These are phyloP conservation scores for Charanyca ferruginea DNA, from an alignment of 2,888 invertebrate genomes.

Conservation along the genomic window DNA sequence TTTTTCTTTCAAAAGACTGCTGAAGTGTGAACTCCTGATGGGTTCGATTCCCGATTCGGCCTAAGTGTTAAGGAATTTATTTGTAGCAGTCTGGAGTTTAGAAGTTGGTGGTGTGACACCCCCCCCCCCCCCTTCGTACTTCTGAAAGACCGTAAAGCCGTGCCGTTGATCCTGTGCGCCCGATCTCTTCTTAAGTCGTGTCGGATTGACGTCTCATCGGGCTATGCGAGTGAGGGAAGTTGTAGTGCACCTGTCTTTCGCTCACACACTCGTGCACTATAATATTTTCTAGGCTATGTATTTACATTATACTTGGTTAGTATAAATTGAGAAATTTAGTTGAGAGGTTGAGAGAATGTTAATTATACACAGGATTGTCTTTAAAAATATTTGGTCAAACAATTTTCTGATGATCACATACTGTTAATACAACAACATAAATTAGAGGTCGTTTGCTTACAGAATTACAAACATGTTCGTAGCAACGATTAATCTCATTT, in stretches of 20 bases:
- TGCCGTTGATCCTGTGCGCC: no score
- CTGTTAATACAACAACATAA: conserved; percentile 5
- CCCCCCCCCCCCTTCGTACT: no score
- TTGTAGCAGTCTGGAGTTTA: no score
- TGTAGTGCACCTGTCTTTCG: neutral
- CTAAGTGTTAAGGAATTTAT: no score
- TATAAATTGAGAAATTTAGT: neutral
- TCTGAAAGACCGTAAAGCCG: no score
- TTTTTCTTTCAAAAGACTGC: neutral
- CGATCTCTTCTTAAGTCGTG: no score
- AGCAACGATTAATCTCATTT: conserved; percentile 4
- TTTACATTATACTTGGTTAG: neutral
- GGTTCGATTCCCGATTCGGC: no score
- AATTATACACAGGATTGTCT: neutral
- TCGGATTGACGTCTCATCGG: no score
- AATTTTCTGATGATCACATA: neutral
- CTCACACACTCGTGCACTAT: neutral
- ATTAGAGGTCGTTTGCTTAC: neutral
- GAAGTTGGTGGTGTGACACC: no score
- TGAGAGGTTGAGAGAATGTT: no score
- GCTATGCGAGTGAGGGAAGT: no score
- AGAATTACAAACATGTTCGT: neutral
- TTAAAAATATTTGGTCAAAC: conserved; percentile 9
- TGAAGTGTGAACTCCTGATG: no score
- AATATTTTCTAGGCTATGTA: neutral